Base-by-base conservation (phyloP, 2,797 vertebrate genomes). In the Bovichtus diacanthus region DNA sequence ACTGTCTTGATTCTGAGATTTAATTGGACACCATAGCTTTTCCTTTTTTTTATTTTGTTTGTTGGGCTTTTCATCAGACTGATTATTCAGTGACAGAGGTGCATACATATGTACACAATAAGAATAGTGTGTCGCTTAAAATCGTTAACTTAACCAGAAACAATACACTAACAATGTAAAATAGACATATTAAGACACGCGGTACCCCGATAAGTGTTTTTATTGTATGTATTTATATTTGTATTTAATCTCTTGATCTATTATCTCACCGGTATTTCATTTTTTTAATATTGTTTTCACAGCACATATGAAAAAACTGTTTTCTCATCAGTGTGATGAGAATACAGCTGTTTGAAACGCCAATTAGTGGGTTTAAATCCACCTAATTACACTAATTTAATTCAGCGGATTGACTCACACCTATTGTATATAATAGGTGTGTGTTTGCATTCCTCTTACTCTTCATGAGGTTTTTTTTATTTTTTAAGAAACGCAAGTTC, bases 351-450 rank as follows among this genome's bases (percentile, higher is more conserved):
- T 64, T 6, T 64, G 5, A 23, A 34, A 64, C 11, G 41, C 12
- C 2, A 77, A 36, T 71, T 61, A 58, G 43, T 51, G 29, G 18
- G 25, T 44, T 25, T 23, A n/a, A 61, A 4, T 50, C 16, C 49
- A 21, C 5, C 9, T 55, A 69, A 63, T 46, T 59, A 25, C 29
- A 44, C 16, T 44, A 29, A 59, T 51, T 59, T 15, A 50, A 29
- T n/a, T 47, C 31, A 64, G n/a, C 11, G 47, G 51, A 73, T 73
- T 61, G 47, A 50, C 64, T 69, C 44, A 60, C 34, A 34, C 7
- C 23, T 39, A 25, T 13, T 21, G 2, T 47, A 31, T 13, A n/a
- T 41, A 53, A 67, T n/a, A 51, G 13, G 11, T 34, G 13, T 18
- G 18, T 23, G 18, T 66, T 19, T 31, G 15, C 19, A 50, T 46